Evolutionary conservation across 2,113 vertebrate genomes (phyloP), one percentile per base, ranked within the genome.

Genomic region (Arothron firmamentum): DNA sequence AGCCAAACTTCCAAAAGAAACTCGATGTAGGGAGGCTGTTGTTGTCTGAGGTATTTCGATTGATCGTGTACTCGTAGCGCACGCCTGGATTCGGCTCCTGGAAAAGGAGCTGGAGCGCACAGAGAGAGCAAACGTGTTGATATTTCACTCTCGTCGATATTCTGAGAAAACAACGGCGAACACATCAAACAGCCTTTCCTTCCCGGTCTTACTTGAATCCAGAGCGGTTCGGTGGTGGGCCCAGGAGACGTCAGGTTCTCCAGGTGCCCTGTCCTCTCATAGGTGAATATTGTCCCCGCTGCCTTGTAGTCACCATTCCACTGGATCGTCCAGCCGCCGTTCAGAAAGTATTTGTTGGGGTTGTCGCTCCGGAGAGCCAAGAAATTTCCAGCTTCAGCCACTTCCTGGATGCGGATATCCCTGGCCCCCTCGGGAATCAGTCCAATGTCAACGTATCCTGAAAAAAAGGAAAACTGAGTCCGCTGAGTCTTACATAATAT

Each of bases 211-310:
- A 97, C 97, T 94, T 99, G 96, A 77, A 99, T 96, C 96, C 96
- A 98, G 48, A 99, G 80, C 0, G 94, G 94, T 69, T 98, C 94
- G 42, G 82, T 83, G 0, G 96, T 98, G 42, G 97, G 97, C 0
- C 97, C 97, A 0, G 93, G 94, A 1, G 97, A 94, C 0, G 94
- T 98, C 67, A 99, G 92, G 77, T 94, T 97, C 86, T 99, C 97
- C 88, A 92, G 89, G 49, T 97, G 92, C 0, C 94, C 94, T 0
- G 65, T 91, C 66, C 96, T 91, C 25, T 90, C 83, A 0, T 99
- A 99, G 20, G 93, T 97, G 87, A 99, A 98, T 4, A 95, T 90
- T 0, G 95, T 93, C 48, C 97, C 97, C 0, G 95, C 97, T 64
- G 93, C 94, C 63, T 90, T 87, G 87, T 98, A 98, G 50, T 95